phyloP scores from a whole-genome alignment of 2,888 invertebrate genomes.

The Rapana venosa region DNA sequence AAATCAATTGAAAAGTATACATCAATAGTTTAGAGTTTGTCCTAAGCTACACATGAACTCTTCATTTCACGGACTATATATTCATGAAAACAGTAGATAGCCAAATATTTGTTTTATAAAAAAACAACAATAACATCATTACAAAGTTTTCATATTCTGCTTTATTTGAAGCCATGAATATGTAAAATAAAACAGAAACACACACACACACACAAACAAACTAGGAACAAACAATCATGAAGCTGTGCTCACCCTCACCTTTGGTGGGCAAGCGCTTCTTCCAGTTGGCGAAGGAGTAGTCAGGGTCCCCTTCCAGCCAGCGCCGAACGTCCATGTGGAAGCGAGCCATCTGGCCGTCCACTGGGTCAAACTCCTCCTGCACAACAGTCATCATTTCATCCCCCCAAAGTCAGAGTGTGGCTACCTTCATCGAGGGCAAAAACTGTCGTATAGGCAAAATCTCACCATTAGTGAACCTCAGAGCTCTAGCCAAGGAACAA shows the following conservation, averaged over 20 bases:
- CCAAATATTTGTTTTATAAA: too few species aligned
- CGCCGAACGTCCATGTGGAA: constrained; percentile 86
- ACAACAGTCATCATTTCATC: not conserved
- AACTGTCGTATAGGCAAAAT: too few species aligned
- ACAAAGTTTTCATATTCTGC: not conserved
- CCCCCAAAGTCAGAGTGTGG: too few species aligned
- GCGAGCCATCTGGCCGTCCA: constrained; percentile 74
- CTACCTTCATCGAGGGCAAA: too few species aligned
- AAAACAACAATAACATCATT: too few species aligned
- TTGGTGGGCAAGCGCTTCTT: constrained; percentile 82
- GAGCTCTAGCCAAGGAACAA: too few species aligned
- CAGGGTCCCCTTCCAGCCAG: constrained; percentile 86
- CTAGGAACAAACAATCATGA: constrained; percentile 12
- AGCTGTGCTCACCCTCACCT: constrained; percentile 49
- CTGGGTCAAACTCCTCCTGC: constrained; percentile 40
- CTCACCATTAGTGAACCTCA: too few species aligned
- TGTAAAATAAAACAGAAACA: not conserved
- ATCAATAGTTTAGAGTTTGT: too few species aligned
- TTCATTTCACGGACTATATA: too few species aligned
- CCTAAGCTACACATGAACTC: too few species aligned
- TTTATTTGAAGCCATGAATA: not conserved
- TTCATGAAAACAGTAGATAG: too few species aligned
- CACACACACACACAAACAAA: not conserved
- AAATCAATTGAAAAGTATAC: too few species aligned
- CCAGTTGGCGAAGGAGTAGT: constrained; percentile 87